Evolutionary conservation across 2,797 vertebrate species (phyloP).

Genomic region (Sebastes vulpes): DNA sequence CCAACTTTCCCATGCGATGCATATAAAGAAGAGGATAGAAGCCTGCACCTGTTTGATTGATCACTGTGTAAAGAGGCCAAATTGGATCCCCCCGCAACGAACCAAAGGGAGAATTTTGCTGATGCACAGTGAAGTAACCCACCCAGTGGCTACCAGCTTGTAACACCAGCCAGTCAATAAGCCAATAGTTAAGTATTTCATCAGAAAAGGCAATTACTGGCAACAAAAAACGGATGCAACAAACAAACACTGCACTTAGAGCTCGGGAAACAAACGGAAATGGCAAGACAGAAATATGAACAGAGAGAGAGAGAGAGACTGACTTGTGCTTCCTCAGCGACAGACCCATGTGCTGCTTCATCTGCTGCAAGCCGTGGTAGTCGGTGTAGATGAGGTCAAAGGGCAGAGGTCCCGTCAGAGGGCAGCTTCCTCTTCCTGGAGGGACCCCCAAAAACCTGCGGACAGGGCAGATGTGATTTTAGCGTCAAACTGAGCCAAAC

Average conservation of each 20-base stretch:
- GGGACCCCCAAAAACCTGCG: conserved; percentile 94
- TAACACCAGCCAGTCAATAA: conserved; percentile 28
- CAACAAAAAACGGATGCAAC: neutral
- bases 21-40: neutral
- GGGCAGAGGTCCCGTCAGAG: conserved; percentile 91
- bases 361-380: conserved; percentile 97
- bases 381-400: conserved; percentile 98
- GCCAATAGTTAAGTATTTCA: conserved; percentile 22
- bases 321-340: conserved; percentile 91
- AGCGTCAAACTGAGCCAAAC: neutral
- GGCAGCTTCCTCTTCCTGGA: conserved; percentile 96
- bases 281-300: neutral
- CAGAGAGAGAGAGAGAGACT: conserved; percentile 23
- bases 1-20: neutral
- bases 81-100: neutral
- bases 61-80: conserved; percentile 24
- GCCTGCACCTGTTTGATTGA: conserved; percentile 26
- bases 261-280: neutral
- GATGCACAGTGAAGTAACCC: conserved; percentile 8
- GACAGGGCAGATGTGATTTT: neutral
- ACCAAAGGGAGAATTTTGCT: conserved; percentile 25
- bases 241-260: neutral
- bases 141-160: conserved; percentile 9
- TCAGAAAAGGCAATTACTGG: conserved; percentile 28
- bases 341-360: conserved; percentile 98